Base-by-base conservation (phyloP, 2,888 invertebrate species). In the Plebejus melissa region DNA sequence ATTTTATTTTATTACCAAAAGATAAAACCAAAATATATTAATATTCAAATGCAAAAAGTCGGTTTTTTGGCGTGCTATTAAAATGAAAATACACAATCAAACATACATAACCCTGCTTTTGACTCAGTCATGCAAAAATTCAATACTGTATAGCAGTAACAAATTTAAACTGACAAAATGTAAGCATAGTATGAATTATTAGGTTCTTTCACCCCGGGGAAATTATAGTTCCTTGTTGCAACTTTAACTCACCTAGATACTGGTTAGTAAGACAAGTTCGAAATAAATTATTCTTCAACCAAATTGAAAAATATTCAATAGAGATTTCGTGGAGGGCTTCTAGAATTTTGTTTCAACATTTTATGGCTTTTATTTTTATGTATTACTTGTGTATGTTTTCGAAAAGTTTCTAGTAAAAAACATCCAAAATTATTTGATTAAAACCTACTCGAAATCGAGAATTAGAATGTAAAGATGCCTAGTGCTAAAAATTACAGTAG, bases 211-310 rank as follows among this genome's bases (percentile, higher is more conserved):
- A 85, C 90, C 88, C 90, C 78, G 78, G 91, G 93, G 93, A 93
- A 93, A 93, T 93, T 93, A 93, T 91, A 91, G 89, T 90, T 90
- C 90, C 92, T 93, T 90, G 88, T 86, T 88, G 89, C 87, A 92
- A 91, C 88, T 92, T 91, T 88, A 90, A 83, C 84, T 82, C 84
- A 86, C 84, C 84, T 90, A 92, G 91, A 90, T 91, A 89, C 82
- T 79, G 80, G 84, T 84, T 85, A 83, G 84, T 82, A 80, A 82
- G 82, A 85, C 80, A 86, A 86, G 85, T 79, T 77, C 77, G 82
- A 84, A 87, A 87, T 90, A 84, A 83, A 83, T 88, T 88, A 89
- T 89, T 88, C 83, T 84, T 85, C 86, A 82, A 41, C 79, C 82
- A 84, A 82, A 85, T 86, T 84, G 84, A 83, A 83, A 81, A 83